Percentiles rank a stretch among this genome's conserved stretches.
phyloP scores from a whole-genome alignment of 2,797 vertebrate genomes.

The Mus caroli region DNA sequence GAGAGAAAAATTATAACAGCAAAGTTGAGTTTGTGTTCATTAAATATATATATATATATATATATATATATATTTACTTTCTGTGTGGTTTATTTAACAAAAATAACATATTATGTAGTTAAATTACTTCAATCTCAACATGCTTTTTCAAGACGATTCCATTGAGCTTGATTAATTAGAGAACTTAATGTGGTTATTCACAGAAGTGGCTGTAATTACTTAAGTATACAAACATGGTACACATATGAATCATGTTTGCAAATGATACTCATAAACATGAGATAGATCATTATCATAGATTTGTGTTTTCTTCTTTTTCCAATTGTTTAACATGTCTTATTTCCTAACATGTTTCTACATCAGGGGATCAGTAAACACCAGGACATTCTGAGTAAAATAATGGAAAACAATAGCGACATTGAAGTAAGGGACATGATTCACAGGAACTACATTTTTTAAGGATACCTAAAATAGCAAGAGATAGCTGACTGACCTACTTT shows the following conservation, averaged over 20 bases:
- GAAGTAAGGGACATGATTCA: neutral
- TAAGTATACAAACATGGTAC: neutral
- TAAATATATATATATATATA: neutral
- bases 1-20: neutral
- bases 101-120: slow-evolving; percentile 19
- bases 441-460: neutral
- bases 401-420: neutral
- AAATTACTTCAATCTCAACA: neutral
- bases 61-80: slow-evolving; percentile 10
- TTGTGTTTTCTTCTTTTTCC: neutral
- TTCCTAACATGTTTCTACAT: neutral
- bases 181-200: slow-evolving; percentile 21
- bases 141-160: neutral
- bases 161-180: slow-evolving; percentile 1
- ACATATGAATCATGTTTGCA: slow-evolving; percentile 15
- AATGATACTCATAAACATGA: neutral
- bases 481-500: neutral
- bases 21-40: slow-evolving; percentile 4
- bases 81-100: neutral
- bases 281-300: neutral
- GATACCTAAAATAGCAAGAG: neutral
- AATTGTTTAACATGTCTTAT: neutral
- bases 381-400: neutral
- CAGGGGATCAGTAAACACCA: neutral
- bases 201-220: neutral